Evolutionary conservation across 2,113 vertebrate species (phyloP).

Genomic region (Varanus komodoensis): DNA sequence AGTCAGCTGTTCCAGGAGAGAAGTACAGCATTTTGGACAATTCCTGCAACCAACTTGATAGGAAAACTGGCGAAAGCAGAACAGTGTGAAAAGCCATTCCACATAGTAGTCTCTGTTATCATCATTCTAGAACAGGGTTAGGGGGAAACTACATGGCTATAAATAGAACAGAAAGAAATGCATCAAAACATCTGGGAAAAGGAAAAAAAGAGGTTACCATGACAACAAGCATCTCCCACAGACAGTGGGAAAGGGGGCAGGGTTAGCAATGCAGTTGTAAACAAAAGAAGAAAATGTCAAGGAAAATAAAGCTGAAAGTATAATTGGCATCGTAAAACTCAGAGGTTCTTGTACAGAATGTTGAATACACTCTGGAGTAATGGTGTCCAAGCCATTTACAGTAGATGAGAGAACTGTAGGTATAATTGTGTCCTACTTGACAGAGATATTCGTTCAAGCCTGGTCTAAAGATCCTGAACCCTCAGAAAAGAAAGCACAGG

Average conservation of each 20-base stretch:
- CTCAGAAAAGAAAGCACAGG: not conserved
- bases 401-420: not conserved
- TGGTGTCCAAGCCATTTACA: not conserved
- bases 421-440: not conserved
- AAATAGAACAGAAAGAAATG: conserved; percentile 64
- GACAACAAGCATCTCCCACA: conserved; percentile 69
- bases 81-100: not conserved
- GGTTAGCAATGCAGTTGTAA: conserved; percentile 57
- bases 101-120: not conserved
- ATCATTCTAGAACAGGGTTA: conserved; percentile 18
- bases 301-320: not conserved
- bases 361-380: not conserved
- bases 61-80: not conserved
- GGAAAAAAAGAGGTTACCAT: conserved; percentile 65
- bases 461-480: not conserved
- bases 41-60: not conserved
- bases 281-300: conserved; percentile 61
- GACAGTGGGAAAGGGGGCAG: conserved; percentile 52
- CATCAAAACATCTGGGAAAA: conserved; percentile 65
- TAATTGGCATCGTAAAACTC: not conserved
- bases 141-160: conserved; percentile 64
- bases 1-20: not conserved
- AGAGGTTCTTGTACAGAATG: not conserved
- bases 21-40: not conserved
- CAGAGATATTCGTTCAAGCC: not conserved